A percentile compares a stretch with the other conserved stretches of the same genome.
Evolutionary conservation across 1,140 invertebrate species (phyloP).

Genomic region (Macrotrachela quadricornifera): DNA sequence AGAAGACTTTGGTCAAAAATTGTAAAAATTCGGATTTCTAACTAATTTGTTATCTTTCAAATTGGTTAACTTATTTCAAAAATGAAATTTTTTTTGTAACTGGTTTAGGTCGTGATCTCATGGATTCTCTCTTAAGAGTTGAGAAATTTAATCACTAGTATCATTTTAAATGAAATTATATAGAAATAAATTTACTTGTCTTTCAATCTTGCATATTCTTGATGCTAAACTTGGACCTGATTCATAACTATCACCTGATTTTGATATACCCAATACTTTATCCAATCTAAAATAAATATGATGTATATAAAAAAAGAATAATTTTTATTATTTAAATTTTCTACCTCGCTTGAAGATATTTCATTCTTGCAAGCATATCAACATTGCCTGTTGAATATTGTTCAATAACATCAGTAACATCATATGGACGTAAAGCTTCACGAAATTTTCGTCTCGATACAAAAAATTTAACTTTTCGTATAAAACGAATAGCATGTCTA

Average conservation of each 20-base stretch:
- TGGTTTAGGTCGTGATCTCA: too few relatives aligned
- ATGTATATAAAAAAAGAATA: neutral
- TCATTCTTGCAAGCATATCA: conserved; percentile 62
- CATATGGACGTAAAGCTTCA: conserved; percentile 65
- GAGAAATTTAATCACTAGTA: too few relatives aligned
- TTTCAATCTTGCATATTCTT: conserved; percentile 75
- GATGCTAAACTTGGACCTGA: conserved; percentile 49
- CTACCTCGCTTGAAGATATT: conserved; percentile 61
- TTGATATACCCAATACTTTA: conserved; percentile 74
- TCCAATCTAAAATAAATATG: conserved; percentile 47
- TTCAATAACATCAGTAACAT: conserved; percentile 89
- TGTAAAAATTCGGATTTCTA: too few relatives aligned
- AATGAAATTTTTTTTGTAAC: too few relatives aligned
- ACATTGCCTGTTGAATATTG: conserved; percentile 79
- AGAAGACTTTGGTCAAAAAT: too few relatives aligned
- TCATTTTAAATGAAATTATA: too few relatives aligned
- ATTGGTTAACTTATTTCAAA: too few relatives aligned
- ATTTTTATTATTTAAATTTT: neutral
- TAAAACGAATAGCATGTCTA: conserved; percentile 14
- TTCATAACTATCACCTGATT: conserved; percentile 71
- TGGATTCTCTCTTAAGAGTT: too few relatives aligned
- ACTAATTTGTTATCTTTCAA: too few relatives aligned
- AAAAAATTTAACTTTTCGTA: conserved; percentile 59
- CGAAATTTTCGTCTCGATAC: conserved; percentile 64
- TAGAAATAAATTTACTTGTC: conserved; percentile 45